Base-by-base conservation (phyloP, 2,113 vertebrate species). In the Sus scrofa region DNA sequence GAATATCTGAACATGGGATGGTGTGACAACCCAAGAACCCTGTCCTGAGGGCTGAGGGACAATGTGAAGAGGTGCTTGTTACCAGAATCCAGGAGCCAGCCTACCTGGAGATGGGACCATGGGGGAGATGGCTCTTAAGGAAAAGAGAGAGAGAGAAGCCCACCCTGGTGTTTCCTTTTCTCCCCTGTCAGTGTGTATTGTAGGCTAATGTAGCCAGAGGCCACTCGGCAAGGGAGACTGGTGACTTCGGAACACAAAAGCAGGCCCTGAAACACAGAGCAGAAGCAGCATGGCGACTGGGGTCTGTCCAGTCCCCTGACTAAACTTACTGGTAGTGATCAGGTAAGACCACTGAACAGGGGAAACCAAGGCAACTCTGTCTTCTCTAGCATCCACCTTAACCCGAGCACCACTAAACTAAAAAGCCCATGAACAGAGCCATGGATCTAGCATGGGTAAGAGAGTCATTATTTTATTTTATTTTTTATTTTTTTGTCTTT, bases 401-500 rank as follows among this genome's bases (percentile, higher is more conserved):
- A 30, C 8, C 26, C 30, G 74, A 95, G 44, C 77, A 75, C 7
- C 10, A 62, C 30, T 87, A 86, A 39, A 24, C 54, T 83, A 89
- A 63, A 52, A 90, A 74, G 39, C 60, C 60, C 86, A 62, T 11
- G 34, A 67, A 58, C 4, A 60, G 26, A 75, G 8, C 50, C 82
- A 81, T 9, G 74, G 32, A 16, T 75, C 68, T 68, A 27, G 62
- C 60, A 68, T 30, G 27, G 27, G 77, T 30, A 65, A 68, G 22
- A 93, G 34, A 77, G 52, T 79, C 62, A 85, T 81, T 79, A 34
- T 68, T 83, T 88, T 62, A 83, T n/a, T n/a, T n/a, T n/a, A n/a
- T n/a, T n/a, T n/a, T n/a, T n/a, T n/a, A n/a, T n/a, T n/a, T n/a
- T n/a, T n/a, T n/a, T n/a, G n/a, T n/a, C n/a, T n/a, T n/a, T n/a